Base-by-base conservation (phyloP, 2,888 invertebrate genomes). In the Dastarcus helophoroides region DNA sequence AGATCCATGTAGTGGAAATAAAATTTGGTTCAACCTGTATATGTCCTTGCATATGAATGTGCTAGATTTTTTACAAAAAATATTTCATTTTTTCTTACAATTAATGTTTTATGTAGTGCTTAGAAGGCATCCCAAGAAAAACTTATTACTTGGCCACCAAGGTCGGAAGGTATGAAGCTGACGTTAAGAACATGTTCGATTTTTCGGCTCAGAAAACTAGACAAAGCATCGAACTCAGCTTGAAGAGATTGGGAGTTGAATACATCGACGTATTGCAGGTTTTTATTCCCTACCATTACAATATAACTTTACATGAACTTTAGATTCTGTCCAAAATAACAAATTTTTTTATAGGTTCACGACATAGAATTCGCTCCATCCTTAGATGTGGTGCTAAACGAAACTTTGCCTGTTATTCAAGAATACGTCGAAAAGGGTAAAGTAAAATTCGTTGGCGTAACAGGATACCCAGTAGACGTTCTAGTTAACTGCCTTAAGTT, bases 261-360 rank as follows among this genome's bases (percentile, higher is more conserved):
- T 89, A 88, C 55, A 74, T 94, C 1, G 94, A 95, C 56, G 61
- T 94, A 14, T 76, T 94, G 50, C 90, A 91, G 71, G 90, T 89
- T 51, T 46, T 3, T 14, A 12, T 23, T n/a, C n/a, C n/a, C n/a
- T n/a, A 22, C 4, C 14, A 27, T 15, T 22, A 29, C 26, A 7
- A 14, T 29, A 11, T 29, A 16, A 25, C 31, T 26, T 13, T 3
- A 13, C 7, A 25, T 4, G 12, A 26, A 7, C 6, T 24, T 23
- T 14, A 26, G 29, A 29, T 29, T 14, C 17, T 19, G 6, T 14
- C 13, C 10, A 14, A 27, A 22, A 22, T 25, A 14, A 25, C 16
- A 15, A 28, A 27, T 31, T 31, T 38, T 19, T 26, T 33, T 24
- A 14, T 52, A 93, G 89, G 73, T 93, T n/a, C 94, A 94, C 51